Evolutionary conservation across 2,797 vertebrate species (phyloP).

Genomic region (Pygocentrus nattereri): DNA sequence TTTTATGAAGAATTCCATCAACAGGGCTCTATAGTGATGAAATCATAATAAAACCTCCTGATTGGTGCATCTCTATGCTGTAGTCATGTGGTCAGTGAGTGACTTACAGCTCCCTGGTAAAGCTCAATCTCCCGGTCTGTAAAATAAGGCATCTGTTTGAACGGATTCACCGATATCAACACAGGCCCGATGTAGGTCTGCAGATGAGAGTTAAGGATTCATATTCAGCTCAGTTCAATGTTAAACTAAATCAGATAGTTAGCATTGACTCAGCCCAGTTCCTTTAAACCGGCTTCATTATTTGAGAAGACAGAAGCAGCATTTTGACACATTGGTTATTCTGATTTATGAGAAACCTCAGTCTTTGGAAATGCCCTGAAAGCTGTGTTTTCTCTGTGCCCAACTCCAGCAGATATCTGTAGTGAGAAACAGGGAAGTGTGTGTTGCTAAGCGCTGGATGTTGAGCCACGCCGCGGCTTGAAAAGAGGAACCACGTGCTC

Average conservation of each 20-base stretch:
- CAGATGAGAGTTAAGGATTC: constrained; percentile 76
- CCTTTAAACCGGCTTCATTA: background rate
- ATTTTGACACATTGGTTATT: background rate
- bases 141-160: constrained; percentile 99
- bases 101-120: constrained; percentile 96
- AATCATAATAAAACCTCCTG: no score
- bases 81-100: constrained; percentile 14
- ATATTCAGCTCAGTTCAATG: background rate
- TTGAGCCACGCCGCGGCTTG: constrained; percentile 64
- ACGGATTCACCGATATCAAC: constrained; percentile 95
- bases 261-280: background rate
- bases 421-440: constrained; percentile 64
- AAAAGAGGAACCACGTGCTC: constrained; percentile 71
- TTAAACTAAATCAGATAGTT: no score
- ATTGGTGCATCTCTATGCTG: background rate
- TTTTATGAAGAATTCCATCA: no score
- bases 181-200: constrained; percentile 96
- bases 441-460: constrained; percentile 57
- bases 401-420: background rate
- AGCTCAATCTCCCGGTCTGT: constrained; percentile 93
- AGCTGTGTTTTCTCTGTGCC: background rate
- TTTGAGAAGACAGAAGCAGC: background rate
- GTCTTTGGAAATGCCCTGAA: background rate
- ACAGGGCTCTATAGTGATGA: no score
- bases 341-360: background rate